Percentiles rank a stretch among this genome's conserved stretches.
Conservation (phyloP, 2,888 invertebrate genomes). For the Slavum lentiscoides region DNA sequence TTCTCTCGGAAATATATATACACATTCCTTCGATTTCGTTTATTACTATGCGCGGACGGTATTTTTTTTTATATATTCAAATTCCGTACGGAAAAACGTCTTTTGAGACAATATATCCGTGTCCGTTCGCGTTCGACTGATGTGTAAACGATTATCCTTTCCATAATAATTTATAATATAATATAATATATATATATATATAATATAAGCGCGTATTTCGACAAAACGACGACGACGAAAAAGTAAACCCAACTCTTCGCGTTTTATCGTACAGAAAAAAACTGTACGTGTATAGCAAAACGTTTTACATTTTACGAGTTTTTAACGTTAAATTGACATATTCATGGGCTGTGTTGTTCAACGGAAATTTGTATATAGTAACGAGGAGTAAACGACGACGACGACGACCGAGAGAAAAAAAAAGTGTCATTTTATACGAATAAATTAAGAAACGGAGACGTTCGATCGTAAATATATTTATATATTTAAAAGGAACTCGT, state of each 20-base stretch:
- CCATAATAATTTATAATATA: too few relatives aligned
- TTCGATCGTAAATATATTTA: slow-evolving; percentile 29
- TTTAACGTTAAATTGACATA: slow-evolving; percentile 11
- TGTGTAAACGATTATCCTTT: background rate
- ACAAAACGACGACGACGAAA: too few relatives aligned
- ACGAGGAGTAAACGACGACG: background rate
- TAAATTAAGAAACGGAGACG: slow-evolving; percentile 20
- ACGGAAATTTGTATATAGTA: slow-evolving; percentile 15
- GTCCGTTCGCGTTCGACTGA: background rate
- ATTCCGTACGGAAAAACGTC: background rate
- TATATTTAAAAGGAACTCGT: too few relatives aligned
- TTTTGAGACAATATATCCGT: slow-evolving; percentile 5
- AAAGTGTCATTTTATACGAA: slow-evolving; percentile 31
- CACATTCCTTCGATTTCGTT: background rate
- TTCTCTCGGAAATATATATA: background rate
- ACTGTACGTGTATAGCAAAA: too few relatives aligned
- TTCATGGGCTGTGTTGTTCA: slow-evolving; percentile 15
- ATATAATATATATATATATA: too few relatives aligned
- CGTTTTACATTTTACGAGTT: slow-evolving; percentile 39
- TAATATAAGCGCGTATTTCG: too few relatives aligned
- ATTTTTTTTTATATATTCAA: background rate
- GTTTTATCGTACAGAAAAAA: too few relatives aligned
- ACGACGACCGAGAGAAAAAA: background rate
- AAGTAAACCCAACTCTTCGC: too few relatives aligned
- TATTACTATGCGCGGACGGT: background rate